These are phyloP conservation scores for Coluber constrictor DNA, from an alignment of 2,797 vertebrate species.

Conservation along the genomic window DNA sequence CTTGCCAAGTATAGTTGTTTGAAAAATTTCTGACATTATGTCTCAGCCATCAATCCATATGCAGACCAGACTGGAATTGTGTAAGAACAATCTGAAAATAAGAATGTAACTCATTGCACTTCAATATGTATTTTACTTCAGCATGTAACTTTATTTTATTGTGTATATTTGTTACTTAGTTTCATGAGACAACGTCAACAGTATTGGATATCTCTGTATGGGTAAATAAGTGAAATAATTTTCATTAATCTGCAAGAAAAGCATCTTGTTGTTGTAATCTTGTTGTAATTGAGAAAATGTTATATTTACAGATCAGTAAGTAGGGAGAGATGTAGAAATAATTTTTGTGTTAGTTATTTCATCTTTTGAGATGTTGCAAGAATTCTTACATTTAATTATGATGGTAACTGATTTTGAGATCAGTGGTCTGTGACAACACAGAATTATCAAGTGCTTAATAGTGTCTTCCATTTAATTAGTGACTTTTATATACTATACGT, in stretches of 20 bases:
- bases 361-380: constrained; percentile 36
- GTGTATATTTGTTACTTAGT: not conserved
- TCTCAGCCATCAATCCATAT: not conserved
- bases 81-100: not conserved
- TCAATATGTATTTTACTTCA: not conserved
- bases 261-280: not conserved
- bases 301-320: constrained; percentile 19
- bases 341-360: constrained; percentile 26
- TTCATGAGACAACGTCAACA: not conserved
- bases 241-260: constrained; percentile 26
- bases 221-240: not conserved
- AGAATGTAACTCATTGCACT: not conserved
- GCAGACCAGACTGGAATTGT: not conserved
- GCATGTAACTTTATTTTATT: not conserved
- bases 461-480: constrained; percentile 25
- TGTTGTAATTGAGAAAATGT: constrained; percentile 24
- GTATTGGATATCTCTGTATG: not conserved
- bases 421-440: not conserved
- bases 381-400: constrained; percentile 35
- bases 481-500: constrained; percentile 6
- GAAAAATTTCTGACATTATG: not conserved
- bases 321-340: not conserved
- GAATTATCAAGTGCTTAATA: constrained; percentile 19
- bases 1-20: not conserved
- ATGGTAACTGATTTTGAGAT: constrained; percentile 40